Percentiles rank a stretch among this genome's conserved stretches.
Evolutionary conservation across 2,797 vertebrate species (phyloP).

Genomic region (Echiichthys vipera): DNA sequence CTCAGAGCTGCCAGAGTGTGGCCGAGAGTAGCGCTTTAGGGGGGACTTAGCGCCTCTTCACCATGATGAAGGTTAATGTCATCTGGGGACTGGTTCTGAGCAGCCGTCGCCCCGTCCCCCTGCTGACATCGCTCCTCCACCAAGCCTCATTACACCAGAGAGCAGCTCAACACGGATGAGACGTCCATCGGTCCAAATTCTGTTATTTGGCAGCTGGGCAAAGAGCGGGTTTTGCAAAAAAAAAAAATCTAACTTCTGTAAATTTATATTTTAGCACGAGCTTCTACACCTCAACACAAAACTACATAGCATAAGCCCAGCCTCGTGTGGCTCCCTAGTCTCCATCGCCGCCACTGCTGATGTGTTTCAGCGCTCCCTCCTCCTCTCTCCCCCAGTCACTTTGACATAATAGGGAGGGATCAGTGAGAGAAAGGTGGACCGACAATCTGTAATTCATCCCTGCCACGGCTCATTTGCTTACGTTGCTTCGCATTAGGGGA

Average conservation of each 20-base stretch:
- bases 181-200: constrained; percentile 66
- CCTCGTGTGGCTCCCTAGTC: constrained; percentile 37
- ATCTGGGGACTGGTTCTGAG: constrained; percentile 79
- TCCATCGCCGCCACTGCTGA: constrained; percentile 45
- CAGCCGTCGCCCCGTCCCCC: constrained; percentile 34
- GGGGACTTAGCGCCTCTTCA: constrained; percentile 82
- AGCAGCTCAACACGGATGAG: constrained; percentile 62
- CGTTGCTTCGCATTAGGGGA: constrained; percentile 86
- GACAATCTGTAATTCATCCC: constrained; percentile 88
- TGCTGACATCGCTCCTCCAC: constrained; percentile 61
- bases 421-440: constrained; percentile 79
- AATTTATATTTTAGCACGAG: constrained; percentile 40
- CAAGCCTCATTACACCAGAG: constrained; percentile 77
- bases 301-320: constrained; percentile 14
- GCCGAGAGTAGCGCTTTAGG: constrained; percentile 79
- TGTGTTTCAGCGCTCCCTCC: constrained; percentile 47
- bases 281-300: constrained; percentile 22
- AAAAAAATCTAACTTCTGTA: constrained; percentile 41
- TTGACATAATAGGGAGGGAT: constrained; percentile 87
- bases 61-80: constrained; percentile 86
- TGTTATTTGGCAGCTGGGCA: constrained; percentile 61
- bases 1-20: constrained; percentile 81
- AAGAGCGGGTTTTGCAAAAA: constrained; percentile 51
- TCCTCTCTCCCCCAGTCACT: constrained; percentile 55
- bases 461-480: constrained; percentile 89